Percentiles rank a stretch among this genome's conserved stretches.
Evolutionary conservation across 2,797 vertebrate genomes (phyloP).

Genomic region (Centroberyx gerrardi): DNA sequence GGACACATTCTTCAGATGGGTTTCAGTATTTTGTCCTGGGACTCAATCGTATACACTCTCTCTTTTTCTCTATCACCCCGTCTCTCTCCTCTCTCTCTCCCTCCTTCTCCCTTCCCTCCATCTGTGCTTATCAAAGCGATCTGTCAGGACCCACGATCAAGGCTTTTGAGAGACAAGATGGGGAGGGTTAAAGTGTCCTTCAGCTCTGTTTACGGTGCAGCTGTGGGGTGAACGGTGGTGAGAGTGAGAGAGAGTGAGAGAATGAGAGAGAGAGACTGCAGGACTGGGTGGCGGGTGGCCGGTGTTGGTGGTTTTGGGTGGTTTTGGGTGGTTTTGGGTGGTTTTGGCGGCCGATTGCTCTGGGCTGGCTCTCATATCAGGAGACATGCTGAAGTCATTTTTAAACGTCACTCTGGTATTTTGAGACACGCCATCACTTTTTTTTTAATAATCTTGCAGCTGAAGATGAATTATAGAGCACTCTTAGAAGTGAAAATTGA

Average conservation of each 20-base stretch:
- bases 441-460: constrained; percentile 31
- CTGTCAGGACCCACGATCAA: background rate
- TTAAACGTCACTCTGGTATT: constrained; percentile 35
- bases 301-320: background rate
- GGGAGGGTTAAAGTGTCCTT: constrained; percentile 30
- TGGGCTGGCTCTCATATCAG: background rate
- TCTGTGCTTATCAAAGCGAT: constrained; percentile 5
- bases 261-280: too few relatives aligned
- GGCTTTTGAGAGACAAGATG: constrained; percentile 5
- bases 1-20: background rate
- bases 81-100: background rate
- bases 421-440: constrained; percentile 39
- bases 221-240: background rate
- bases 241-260: too few relatives aligned
- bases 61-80: background rate
- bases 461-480: constrained; percentile 50
- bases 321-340: too few relatives aligned
- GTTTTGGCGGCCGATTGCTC: background rate
- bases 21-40: too few relatives aligned
- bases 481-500: constrained; percentile 10
- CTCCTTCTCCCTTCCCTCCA: background rate
- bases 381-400: constrained; percentile 24
- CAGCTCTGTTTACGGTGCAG: constrained; percentile 15
- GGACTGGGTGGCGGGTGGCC: background rate
- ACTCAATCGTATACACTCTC: background rate